Evolutionary conservation across 2,888 invertebrate species (phyloP).

Genomic region (Harmothoe impar): DNA sequence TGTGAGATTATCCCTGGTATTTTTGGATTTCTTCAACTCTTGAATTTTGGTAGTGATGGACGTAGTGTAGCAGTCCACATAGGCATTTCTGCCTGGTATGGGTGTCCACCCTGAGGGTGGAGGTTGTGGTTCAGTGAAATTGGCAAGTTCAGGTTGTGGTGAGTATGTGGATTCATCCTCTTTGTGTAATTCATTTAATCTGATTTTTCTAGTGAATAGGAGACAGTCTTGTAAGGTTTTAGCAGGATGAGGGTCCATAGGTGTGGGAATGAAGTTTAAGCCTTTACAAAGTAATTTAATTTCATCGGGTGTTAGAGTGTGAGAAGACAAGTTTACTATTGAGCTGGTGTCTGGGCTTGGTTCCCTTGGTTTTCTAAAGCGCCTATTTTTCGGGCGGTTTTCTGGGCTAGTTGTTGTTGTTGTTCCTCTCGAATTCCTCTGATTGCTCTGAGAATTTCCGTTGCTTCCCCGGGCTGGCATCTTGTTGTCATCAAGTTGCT

Average conservation of each 20-base stretch:
- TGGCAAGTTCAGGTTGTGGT: not conserved
- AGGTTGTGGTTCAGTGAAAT: too few species aligned
- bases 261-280: constrained; percentile 19
- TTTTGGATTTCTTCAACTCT: not conserved
- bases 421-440: not conserved
- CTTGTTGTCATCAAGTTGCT: not conserved
- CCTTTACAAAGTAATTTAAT: not conserved
- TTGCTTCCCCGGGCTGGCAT: not conserved
- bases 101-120: constrained; percentile 34
- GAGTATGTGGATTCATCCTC: not conserved
- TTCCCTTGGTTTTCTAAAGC: not conserved
- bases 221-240: not conserved
- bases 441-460: not conserved
- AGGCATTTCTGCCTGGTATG: not conserved
- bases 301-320: not conserved
- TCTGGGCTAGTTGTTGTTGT: not conserved
- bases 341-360: not conserved
- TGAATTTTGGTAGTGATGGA: not conserved
- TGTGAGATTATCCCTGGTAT: not conserved
- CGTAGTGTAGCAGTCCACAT: not conserved
- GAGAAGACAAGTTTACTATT: not conserved
- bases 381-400: not conserved
- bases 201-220: not conserved
- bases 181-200: not conserved
- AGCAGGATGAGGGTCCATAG: not conserved